Percentiles rank a stretch among this genome's conserved stretches.
phyloP scores from a whole-genome alignment of 1,140 invertebrate genomes.

The Pseudoatta argentina region DNA sequence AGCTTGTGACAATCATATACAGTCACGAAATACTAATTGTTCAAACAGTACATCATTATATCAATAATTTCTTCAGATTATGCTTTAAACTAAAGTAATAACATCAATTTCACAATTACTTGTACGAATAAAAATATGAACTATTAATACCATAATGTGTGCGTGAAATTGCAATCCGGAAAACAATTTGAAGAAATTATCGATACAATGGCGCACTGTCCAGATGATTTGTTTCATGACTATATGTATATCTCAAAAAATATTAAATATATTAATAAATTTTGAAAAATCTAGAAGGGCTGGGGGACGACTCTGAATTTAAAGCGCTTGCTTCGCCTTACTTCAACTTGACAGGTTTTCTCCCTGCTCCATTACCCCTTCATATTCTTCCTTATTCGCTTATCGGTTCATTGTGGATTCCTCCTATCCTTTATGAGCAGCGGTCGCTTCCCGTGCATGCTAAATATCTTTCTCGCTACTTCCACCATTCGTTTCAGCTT shows the following conservation, averaged over 20 bases:
- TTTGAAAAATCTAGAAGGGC: constrained; percentile 38
- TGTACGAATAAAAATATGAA: too few species aligned
- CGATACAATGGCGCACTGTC: too few species aligned
- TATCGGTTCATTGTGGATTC: constrained; percentile 80
- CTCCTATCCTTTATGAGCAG: constrained; percentile 76
- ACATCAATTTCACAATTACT: too few species aligned
- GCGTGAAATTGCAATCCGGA: too few species aligned
- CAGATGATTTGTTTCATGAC: too few species aligned
- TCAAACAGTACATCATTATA: too few species aligned
- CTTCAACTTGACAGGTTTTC: constrained; percentile 12
- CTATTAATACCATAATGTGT: too few species aligned
- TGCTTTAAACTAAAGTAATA: too few species aligned
- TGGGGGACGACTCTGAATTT: background rate
- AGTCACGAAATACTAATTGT: too few species aligned
- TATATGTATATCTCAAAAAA: background rate
- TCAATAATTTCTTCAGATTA: too few species aligned
- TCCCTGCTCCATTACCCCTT: constrained; percentile 44
- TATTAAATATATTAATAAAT: constrained; percentile 16
- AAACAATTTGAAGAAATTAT: too few species aligned
- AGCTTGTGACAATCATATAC: background rate
- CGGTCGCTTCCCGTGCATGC: constrained; percentile 74
- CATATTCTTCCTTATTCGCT: constrained; percentile 74
- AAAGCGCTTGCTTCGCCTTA: background rate
- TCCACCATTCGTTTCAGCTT: constrained; percentile 19
- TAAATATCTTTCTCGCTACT: constrained; percentile 67